These are phyloP conservation scores for Arctocebus calabarensis DNA, from an alignment of 2,797 vertebrate species.

Conservation along the genomic window DNA sequence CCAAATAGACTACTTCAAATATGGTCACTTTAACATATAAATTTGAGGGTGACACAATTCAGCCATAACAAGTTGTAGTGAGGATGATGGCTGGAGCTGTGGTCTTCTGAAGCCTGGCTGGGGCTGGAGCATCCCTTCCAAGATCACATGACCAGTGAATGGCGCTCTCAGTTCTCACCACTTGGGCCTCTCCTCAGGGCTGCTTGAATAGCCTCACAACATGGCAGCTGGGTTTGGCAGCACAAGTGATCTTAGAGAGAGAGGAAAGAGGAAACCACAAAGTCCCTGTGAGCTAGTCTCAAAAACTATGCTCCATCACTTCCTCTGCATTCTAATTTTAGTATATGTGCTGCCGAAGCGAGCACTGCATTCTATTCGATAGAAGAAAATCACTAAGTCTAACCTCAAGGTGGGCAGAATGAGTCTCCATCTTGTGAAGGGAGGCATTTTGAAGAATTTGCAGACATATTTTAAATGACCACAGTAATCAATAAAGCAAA, in stretches of 20 bases:
- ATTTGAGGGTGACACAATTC: not conserved
- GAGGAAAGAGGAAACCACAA: not conserved
- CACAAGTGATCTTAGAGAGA: accelerated
- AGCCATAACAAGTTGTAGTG: not conserved
- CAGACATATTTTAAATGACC: not conserved
- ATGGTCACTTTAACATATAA: not conserved
- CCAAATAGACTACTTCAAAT: not conserved
- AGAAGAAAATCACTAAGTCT: not conserved
- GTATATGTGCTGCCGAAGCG: too few relatives aligned
- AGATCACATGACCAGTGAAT: not conserved
- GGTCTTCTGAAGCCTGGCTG: not conserved
- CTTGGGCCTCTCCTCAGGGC: not conserved
- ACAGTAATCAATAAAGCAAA: not conserved
- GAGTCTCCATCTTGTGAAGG: not conserved
- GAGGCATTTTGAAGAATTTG: not conserved
- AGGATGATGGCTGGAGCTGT: not conserved
- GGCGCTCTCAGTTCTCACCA: not conserved
- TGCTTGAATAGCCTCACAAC: not conserved
- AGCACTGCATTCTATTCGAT: not conserved
- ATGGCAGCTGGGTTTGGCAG: not conserved
- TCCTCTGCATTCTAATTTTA: too few relatives aligned
- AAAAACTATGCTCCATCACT: not conserved
- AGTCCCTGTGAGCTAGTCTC: not conserved
- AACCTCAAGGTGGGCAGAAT: not conserved
- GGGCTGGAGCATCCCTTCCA: not conserved